Evolutionary conservation across 2,113 vertebrate species (phyloP).

Genomic region (Etheostoma spectabile): DNA sequence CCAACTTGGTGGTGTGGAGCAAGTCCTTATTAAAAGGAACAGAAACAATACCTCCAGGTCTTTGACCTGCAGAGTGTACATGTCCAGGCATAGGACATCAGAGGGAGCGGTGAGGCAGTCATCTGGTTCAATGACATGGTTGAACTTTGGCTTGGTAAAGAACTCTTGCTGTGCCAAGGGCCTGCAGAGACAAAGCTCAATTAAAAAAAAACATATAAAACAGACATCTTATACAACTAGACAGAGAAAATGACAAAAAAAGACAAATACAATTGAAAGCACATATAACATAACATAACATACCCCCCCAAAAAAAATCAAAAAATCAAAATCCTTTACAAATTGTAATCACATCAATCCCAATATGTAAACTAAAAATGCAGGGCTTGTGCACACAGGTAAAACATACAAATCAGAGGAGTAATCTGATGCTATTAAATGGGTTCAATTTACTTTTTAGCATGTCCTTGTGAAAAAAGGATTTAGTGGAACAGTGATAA

Average conservation of each 20-base stretch:
- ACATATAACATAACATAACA: neutral
- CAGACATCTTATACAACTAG: neutral
- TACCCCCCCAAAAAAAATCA: too few relatives aligned
- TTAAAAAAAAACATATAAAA: too few relatives aligned
- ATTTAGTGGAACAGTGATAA: too few relatives aligned
- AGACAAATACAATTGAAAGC: neutral
- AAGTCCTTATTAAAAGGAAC: neutral
- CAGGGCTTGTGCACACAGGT: neutral
- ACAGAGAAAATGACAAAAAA: neutral
- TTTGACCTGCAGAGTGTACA: slow-evolving; percentile 84
- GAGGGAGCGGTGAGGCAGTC: slow-evolving; percentile 84
- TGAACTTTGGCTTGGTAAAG: slow-evolving; percentile 88
- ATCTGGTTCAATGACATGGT: slow-evolving; percentile 81
- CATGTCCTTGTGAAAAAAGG: neutral
- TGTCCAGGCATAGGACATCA: slow-evolving; percentile 82
- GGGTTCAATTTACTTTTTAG: neutral
- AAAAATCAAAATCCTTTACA: too few relatives aligned
- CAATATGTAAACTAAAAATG: neutral
- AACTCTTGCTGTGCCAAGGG: slow-evolving; percentile 86
- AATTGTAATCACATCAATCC: neutral
- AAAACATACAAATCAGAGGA: neutral
- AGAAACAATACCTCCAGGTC: slow-evolving; percentile 83
- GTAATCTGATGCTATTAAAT: neutral
- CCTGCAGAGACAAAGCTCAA: slow-evolving; percentile 61
- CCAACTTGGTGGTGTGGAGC: neutral